A percentile compares a stretch with the other conserved stretches of the same genome.
Conservation (phyloP, 2,113 vertebrate species). For the Forbesichthys papilliferus region DNA sequence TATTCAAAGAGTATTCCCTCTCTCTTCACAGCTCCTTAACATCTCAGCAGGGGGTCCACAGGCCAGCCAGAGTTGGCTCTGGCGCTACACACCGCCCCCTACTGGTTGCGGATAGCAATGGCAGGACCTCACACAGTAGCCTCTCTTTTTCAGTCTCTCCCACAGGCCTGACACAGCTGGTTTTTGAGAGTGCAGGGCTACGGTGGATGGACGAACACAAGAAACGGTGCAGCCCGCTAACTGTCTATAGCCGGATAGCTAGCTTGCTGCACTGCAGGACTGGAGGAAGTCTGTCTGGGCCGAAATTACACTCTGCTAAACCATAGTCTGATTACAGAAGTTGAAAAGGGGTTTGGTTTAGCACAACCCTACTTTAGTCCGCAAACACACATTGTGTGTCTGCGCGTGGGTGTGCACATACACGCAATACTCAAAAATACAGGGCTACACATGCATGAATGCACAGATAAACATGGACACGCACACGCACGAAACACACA, state of each 20-base stretch:
- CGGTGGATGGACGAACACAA: slow-evolving; percentile 54
- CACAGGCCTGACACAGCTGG: slow-evolving; percentile 40
- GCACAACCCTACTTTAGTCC: slow-evolving; percentile 55
- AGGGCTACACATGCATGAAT: slow-evolving; percentile 3
- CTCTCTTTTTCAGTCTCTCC: slow-evolving; percentile 11
- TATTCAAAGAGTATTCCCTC: slow-evolving; percentile 65
- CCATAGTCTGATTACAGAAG: slow-evolving; percentile 75
- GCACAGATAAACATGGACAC: slow-evolving; percentile 10
- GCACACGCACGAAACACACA: slow-evolving; percentile 5
- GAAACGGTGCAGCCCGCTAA: slow-evolving; percentile 47
- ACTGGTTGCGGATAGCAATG: slow-evolving; percentile 54
- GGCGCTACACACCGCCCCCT: slow-evolving; percentile 53
- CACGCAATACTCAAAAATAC: neutral
- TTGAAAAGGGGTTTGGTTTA: slow-evolving; percentile 72
- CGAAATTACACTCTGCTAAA: slow-evolving; percentile 76
- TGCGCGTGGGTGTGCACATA: slow-evolving; percentile 22
- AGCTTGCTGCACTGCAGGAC: slow-evolving; percentile 70
- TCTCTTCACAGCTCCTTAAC: slow-evolving; percentile 66
- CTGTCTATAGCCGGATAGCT: slow-evolving; percentile 54
- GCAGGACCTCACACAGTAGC: slow-evolving; percentile 41
- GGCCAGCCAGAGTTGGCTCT: slow-evolving; percentile 30
- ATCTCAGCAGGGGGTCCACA: slow-evolving; percentile 68
- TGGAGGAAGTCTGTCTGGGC: slow-evolving; percentile 72
- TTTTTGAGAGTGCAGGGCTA: slow-evolving; percentile 56
- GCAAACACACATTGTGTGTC: slow-evolving; percentile 53